Percentiles rank a stretch among this genome's conserved stretches.
Evolutionary conservation across 1,140 invertebrate genomes (phyloP).

Genomic region (Leptestheria dahalacensis): DNA sequence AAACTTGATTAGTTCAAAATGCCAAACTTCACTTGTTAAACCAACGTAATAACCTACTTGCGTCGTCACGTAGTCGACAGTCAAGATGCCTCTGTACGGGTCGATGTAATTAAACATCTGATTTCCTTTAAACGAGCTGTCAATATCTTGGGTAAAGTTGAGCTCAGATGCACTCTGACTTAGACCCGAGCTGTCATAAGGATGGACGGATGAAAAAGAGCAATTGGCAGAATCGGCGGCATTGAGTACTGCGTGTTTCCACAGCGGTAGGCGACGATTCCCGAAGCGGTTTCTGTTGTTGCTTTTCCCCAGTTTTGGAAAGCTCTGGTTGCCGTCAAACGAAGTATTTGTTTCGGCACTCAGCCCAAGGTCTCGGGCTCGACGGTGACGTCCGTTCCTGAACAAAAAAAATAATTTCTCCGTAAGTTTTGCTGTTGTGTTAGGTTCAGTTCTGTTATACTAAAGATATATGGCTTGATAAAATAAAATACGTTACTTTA

Average conservation of each 20-base stretch:
- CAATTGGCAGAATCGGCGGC: not conserved
- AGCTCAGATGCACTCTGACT: not conserved
- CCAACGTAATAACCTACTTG: too few relatives aligned
- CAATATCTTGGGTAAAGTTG: not conserved
- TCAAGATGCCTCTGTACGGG: not conserved
- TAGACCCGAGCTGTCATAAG: not conserved
- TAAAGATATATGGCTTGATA: too few relatives aligned
- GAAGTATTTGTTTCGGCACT: not conserved
- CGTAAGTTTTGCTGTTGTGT: too few relatives aligned
- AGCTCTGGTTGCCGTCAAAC: not conserved
- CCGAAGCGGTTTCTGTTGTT: not conserved
- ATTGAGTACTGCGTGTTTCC: not conserved
- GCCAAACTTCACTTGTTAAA: too few relatives aligned
- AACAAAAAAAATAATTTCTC: not conserved
- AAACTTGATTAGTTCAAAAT: too few relatives aligned
- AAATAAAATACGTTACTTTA: too few relatives aligned
- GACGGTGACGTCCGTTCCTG: not conserved
- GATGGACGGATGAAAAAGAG: not conserved
- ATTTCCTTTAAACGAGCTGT: not conserved
- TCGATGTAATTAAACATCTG: not conserved
- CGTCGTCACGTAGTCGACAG: not conserved
- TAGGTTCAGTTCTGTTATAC: too few relatives aligned
- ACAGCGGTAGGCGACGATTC: not conserved
- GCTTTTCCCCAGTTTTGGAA: not conserved
- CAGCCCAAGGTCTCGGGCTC: constrained; percentile 3